phyloP scores from a whole-genome alignment of 1,140 invertebrate genomes.

The Agrilus planipennis region DNA sequence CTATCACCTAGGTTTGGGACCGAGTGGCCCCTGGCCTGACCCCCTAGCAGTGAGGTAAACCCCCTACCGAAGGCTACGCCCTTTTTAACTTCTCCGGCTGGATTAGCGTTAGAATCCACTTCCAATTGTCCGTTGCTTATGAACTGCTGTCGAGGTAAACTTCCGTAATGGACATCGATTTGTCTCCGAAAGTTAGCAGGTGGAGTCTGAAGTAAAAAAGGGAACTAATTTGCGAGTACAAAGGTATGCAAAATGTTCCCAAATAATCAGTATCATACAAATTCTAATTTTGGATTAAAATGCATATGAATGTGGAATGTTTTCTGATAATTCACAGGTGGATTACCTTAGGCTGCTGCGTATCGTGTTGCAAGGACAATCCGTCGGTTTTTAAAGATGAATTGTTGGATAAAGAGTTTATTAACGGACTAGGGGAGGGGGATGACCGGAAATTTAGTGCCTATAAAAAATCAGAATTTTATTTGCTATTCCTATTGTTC shows the following conservation, averaged over 20 bases:
- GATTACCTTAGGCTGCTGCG: constrained; percentile 29
- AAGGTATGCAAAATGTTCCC: too few relatives aligned
- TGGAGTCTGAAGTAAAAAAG: constrained; percentile 48
- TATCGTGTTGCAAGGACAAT: constrained; percentile 16
- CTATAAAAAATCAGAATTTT: too few relatives aligned
- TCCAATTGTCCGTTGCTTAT: constrained; percentile 24
- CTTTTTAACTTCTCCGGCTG: constrained; percentile 35
- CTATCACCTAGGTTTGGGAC: constrained; percentile 79
- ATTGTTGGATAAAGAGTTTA: constrained; percentile 14
- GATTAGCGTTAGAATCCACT: constrained; percentile 35
- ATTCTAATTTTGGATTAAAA: too few relatives aligned
- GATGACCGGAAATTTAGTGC: constrained; percentile 30
- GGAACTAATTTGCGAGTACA: too few relatives aligned
- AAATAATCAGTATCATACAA: too few relatives aligned
- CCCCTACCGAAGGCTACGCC: constrained; percentile 60
- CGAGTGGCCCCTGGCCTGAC: constrained; percentile 65
- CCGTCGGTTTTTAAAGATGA: constrained; percentile 13
- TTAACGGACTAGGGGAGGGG: constrained; percentile 35
- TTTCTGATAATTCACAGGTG: constrained; percentile 8
- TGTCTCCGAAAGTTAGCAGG: constrained; percentile 54
- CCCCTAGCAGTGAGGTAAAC: constrained; percentile 47
- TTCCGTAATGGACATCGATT: constrained; percentile 63
- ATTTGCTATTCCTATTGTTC: too few relatives aligned
- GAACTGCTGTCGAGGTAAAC: constrained; percentile 59
- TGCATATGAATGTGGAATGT: too few relatives aligned